Percentiles rank a stretch among this genome's conserved stretches.
Conservation (phyloP, 2,888 invertebrate species). For the Thumatha senex region DNA sequence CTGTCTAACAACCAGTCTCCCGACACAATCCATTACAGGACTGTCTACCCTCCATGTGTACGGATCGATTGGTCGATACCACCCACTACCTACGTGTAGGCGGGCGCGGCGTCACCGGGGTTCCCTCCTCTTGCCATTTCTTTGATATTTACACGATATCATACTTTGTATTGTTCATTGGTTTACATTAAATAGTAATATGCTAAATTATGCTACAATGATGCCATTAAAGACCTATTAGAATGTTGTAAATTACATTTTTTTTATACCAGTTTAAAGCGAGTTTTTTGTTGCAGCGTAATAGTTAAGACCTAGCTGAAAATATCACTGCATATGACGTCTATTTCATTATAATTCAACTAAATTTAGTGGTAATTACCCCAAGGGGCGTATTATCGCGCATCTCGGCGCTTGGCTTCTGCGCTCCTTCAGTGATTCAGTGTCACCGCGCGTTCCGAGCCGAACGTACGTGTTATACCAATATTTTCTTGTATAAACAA, state of each 20-base stretch:
- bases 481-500: constrained; percentile 44
- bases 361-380: constrained; percentile 53
- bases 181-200: background rate
- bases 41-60: constrained; percentile 24
- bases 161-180: constrained; percentile 15
- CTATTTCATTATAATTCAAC: constrained; percentile 43
- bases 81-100: constrained; percentile 43
- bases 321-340: constrained; percentile 10
- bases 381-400: constrained; percentile 48
- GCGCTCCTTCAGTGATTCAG: constrained; percentile 37
- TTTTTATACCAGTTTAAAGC: background rate
- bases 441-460: constrained; percentile 48
- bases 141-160: constrained; percentile 40
- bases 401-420: constrained; percentile 43
- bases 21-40: constrained; percentile 37
- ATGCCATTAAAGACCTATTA: background rate
- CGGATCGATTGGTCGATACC: constrained; percentile 35
- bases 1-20: constrained; percentile 25
- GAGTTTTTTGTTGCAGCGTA: background rate
- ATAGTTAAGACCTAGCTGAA: background rate
- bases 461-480: constrained; percentile 36
- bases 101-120: constrained; percentile 41
- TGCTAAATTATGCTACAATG: background rate
- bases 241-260: background rate
- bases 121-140: constrained; percentile 39